Percentiles rank a stretch among this genome's conserved stretches.
Conservation (phyloP, 2,113 vertebrate genomes). For the Caretta caretta region DNA sequence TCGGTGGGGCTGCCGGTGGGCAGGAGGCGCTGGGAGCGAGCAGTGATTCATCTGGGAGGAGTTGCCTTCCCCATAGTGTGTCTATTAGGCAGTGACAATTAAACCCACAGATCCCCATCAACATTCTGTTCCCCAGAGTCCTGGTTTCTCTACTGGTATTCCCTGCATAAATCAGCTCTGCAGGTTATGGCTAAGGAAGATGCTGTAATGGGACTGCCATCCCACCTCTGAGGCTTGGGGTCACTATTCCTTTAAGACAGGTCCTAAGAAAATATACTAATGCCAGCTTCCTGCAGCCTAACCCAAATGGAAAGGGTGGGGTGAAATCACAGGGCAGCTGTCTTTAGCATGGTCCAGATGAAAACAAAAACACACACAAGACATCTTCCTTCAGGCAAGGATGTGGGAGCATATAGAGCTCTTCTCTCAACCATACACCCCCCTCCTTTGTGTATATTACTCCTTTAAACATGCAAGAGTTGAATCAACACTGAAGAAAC, state of each 20-base stretch:
- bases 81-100: background rate
- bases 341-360: background rate
- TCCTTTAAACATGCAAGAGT: accelerated
- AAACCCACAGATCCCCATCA: background rate
- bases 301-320: background rate
- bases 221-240: background rate
- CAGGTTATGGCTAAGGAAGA: background rate
- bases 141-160: background rate
- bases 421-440: background rate
- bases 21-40: too few species aligned
- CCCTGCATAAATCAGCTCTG: too few species aligned
- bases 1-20: too few species aligned
- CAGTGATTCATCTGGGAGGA: background rate
- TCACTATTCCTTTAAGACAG: background rate
- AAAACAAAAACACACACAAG: background rate
- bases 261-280: background rate
- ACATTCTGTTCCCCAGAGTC: background rate
- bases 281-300: background rate
- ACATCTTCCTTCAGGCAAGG: background rate
- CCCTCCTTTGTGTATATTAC: background rate
- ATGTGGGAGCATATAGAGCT: background rate
- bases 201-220: background rate
- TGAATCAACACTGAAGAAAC: background rate
- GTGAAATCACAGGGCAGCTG: background rate
- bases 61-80: background rate